Base-by-base conservation (phyloP, 2,888 invertebrate genomes). In the Pollenia amentaria region DNA sequence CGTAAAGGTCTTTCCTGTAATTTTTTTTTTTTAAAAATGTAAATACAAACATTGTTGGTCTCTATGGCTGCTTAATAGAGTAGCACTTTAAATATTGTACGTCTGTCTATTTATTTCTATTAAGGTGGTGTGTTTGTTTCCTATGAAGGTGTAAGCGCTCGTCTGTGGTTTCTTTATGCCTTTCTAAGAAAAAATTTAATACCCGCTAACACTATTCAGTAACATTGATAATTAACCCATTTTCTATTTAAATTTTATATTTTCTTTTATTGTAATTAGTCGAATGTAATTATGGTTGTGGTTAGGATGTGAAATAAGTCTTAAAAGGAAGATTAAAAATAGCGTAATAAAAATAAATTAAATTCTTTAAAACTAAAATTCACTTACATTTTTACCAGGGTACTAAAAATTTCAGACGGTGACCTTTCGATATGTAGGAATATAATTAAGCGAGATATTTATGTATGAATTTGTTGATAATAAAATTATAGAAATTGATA, bases 251-350 rank as follows among this genome's bases (percentile, higher is more conserved):
- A 21, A 46, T 67, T 40, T 46, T 48, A 21, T 67, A n/a, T 48
- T 14, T 48, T 29, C 44, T 46, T n/a, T 67, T 16, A 67, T 21
- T 48, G 29, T 48, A 67, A 67, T 67, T 67, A n/a, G 48, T 18
- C n/a, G 42, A 4, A 11, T 18, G 21, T 18, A 65, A 46, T 65
- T 65, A 65, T 65, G 14, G 12, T 46, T 14, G 14, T 44, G n/a
- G 60, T 38, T 60, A n/a, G 55, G 3, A 21, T 3, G 29, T 29
- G 0, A 6, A 29, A 29, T 29, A 29, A 29, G 29, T 6, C 29
- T 29, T 29, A 29, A 29, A 29, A 29, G 4, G 6, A 29, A 29
- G 29, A 3, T 6, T 29, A 6, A 29, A 29, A 29, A 0, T 29
- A 29, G 29, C 29, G 29, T 29, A 29, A 29, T 29, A 29, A 29